Percentiles rank a stretch among this genome's conserved stretches.
These are phyloP conservation scores for Cyclopterus lumpus DNA, from an alignment of 2,797 vertebrate species.

Conservation along the genomic window DNA sequence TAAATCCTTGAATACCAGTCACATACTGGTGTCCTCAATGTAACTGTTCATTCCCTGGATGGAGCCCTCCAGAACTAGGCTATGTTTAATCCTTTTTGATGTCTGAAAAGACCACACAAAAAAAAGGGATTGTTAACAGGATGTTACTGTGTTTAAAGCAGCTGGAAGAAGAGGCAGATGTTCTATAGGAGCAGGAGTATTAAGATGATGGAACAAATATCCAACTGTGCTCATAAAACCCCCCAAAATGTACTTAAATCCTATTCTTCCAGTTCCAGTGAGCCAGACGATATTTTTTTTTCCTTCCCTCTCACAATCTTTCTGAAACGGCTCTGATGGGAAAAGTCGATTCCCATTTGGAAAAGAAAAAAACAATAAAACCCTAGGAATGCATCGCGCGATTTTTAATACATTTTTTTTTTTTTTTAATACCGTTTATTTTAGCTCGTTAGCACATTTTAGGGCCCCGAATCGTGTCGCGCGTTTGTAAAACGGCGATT, in stretches of 20 bases:
- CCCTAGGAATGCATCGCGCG: not conserved
- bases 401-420: not conserved
- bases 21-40: slow-evolving; percentile 32
- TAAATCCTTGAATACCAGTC: slow-evolving; percentile 40
- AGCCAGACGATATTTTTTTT: not conserved
- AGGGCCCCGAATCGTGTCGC: not conserved
- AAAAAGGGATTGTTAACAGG: slow-evolving; percentile 41
- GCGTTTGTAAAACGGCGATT: not conserved
- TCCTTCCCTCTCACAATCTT: not conserved
- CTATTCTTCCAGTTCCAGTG: not conserved
- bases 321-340: not conserved
- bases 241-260: not conserved
- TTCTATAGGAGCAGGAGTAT: slow-evolving; percentile 11
- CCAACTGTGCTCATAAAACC: slow-evolving; percentile 6
- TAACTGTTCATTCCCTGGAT: slow-evolving; percentile 34
- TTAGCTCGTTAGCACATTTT: not conserved
- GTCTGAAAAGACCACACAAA: slow-evolving; percentile 44
- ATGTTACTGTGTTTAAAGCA: slow-evolving; percentile 32
- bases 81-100: slow-evolving; percentile 51
- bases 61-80: slow-evolving; percentile 35
- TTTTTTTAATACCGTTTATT: not conserved
- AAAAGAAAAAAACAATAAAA: not conserved
- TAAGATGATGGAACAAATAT: slow-evolving; percentile 11
- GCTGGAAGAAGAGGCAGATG: slow-evolving; percentile 23
- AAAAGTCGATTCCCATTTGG: not conserved